Conservation (phyloP, 2,113 vertebrate species). For the Eptatretus burgeri region DNA sequence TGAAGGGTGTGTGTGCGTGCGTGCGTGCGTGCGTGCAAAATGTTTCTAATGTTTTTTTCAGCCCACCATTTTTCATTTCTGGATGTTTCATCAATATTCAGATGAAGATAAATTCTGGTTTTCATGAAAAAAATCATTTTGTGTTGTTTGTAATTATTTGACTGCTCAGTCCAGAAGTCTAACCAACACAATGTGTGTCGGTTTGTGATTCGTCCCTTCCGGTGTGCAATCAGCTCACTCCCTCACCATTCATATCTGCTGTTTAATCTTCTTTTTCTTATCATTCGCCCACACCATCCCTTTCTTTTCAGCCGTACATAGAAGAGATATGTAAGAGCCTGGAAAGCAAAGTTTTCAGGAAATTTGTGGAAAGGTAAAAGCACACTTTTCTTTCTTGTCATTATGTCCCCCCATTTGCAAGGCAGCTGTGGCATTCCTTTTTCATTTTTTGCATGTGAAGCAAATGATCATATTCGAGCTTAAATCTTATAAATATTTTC, state of each 20-base stretch:
- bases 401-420: not conserved
- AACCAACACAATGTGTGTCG: not conserved
- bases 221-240: not conserved
- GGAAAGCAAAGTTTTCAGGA: constrained; percentile 67
- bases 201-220: not conserved
- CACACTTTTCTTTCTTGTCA: not conserved
- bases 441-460: not conserved
- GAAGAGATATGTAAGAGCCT: constrained; percentile 92
- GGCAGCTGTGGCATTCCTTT: not conserved
- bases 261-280: not conserved
- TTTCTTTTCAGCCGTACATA: constrained; percentile 36
- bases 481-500: no score
- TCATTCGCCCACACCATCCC: constrained; percentile 8
- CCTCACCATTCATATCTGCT: no score
- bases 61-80: no score
- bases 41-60: no score
- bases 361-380: constrained; percentile 79
- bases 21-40: no score
- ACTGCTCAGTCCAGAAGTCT: constrained; percentile 14
- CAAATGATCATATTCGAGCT: no score
- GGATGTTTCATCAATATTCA: no score
- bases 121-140: constrained; percentile 1
- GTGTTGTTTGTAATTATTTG: constrained; percentile 7
- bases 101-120: not conserved
- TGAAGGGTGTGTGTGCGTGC: no score